phyloP scores from a whole-genome alignment of 2,113 vertebrate species.

The Neodon shergylaensis region DNA sequence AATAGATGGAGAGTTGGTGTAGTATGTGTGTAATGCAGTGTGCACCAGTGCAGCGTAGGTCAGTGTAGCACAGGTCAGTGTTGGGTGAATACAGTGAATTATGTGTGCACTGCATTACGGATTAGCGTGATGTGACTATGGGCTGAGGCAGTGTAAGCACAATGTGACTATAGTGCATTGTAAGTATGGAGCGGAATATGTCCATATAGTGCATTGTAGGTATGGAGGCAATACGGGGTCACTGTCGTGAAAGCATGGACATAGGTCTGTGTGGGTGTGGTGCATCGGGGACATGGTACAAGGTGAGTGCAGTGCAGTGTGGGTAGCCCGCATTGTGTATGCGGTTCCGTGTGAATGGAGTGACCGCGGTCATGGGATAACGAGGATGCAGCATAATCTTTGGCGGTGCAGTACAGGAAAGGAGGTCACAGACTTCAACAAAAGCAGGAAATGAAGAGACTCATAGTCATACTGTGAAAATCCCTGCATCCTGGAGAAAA shows the following conservation, averaged over 20 bases:
- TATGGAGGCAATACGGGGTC: background rate
- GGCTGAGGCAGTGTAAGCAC: background rate
- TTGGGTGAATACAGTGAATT: no score
- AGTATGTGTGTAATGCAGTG: background rate
- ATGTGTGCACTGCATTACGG: no score
- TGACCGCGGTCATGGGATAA: background rate
- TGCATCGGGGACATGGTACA: background rate
- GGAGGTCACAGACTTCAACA: background rate
- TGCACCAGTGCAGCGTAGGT: background rate
- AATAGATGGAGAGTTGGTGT: no score
- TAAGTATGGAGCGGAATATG: background rate
- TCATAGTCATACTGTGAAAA: accelerated
- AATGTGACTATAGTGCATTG: accelerated
- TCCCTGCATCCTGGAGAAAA: background rate
- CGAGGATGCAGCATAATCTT: background rate
- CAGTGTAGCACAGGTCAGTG: background rate
- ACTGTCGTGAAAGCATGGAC: background rate
- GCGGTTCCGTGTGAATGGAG: accelerated
- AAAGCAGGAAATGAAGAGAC: background rate
- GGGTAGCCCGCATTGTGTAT: no score
- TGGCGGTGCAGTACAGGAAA: background rate
- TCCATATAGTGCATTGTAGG: background rate
- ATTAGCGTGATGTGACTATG: accelerated
- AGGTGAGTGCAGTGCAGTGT: background rate
- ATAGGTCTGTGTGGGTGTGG: background rate